Evolutionary conservation across 1,140 invertebrate species (phyloP), one percentile per base, ranked within the genome.

Genomic region (Drosophila navojoa): DNA sequence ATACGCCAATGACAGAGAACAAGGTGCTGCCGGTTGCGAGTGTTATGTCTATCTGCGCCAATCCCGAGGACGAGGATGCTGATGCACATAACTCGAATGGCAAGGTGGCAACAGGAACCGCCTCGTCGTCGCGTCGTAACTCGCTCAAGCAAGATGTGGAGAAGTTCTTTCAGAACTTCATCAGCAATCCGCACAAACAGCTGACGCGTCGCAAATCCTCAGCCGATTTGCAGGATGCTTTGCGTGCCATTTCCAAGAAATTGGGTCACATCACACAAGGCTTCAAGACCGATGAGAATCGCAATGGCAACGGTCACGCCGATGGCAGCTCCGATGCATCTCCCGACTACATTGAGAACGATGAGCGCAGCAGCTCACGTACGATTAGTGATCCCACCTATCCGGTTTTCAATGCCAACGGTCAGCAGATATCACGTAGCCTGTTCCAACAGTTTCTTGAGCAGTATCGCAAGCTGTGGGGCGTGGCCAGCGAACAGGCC

Each of bases 371-470:
- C 15, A 77, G 79, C 22, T 84, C 80, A 13, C 94, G 95, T 61
- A 96, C 96, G 1, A 96, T 97, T 57, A 94, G 95, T 29, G 96
- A 97, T 93, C 96, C 96, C 16, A 93, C 92, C 53, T 96, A 95
- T 93, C 96, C 96, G 22, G 94, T 96, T 10, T 96, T 97, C 79
- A 94, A 95, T 76, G 93, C 93, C 42, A 94, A 97, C 62, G 96
- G 96, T 3, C 92, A 95, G 29, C 94, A 95, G 6, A 95, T 96
- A 44, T 97, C 96, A 0, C 94, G 95, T 60, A 94, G 93, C 6
- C 92, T 96, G 0, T 96, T 96, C 80, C 94, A 96, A 60, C 93
- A 96, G 61, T 95, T 95, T 71, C 92, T 96, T 38, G 93, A 93
- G 38, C 93, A 93, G 71, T 94, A 95, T 77, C 94, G 90, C 64